Evolutionary conservation across 92 coral and sea anemone genomes (phyloP).

Genomic region (Paramuricea clavata): DNA sequence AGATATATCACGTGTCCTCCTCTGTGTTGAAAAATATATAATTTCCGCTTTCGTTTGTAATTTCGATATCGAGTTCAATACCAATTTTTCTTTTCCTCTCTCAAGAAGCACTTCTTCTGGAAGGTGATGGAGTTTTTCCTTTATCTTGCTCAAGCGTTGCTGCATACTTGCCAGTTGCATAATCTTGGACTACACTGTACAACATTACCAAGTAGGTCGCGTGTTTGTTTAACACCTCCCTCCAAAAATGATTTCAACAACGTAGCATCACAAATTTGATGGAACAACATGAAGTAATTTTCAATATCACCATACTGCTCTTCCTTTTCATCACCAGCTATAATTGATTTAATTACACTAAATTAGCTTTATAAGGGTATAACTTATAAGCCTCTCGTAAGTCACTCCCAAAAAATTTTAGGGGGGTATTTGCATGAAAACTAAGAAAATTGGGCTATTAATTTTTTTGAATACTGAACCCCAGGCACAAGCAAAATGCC

Average conservation of each 20-base stretch:
- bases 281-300: not conserved
- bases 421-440: too few relatives aligned
- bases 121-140: not conserved
- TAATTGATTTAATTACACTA: not conserved
- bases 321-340: not conserved
- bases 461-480: too few relatives aligned
- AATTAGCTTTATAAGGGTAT: not conserved
- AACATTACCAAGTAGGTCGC: conserved; percentile 6
- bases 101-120: conserved; percentile 15
- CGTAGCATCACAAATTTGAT: conserved; percentile 11
- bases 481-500: too few relatives aligned
- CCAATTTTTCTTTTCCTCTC: not conserved
- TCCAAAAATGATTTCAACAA: conserved; percentile 17
- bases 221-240: conserved; percentile 21
- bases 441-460: too few relatives aligned
- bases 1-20: conserved; percentile 36
- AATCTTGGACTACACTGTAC: conserved; percentile 1
- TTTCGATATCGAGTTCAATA: not conserved
- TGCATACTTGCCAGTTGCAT: conserved; percentile 10
- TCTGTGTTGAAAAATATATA: conserved; percentile 18
- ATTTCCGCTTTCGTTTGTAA: conserved; percentile 19
- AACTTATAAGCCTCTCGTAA: too few relatives aligned
- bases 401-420: not conserved
- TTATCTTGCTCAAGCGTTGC: not conserved
- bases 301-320: not conserved